A percentile compares a stretch with the other conserved stretches of the same genome.
Conservation (phyloP, 2,888 invertebrate species). For the Panorpa germanica region DNA sequence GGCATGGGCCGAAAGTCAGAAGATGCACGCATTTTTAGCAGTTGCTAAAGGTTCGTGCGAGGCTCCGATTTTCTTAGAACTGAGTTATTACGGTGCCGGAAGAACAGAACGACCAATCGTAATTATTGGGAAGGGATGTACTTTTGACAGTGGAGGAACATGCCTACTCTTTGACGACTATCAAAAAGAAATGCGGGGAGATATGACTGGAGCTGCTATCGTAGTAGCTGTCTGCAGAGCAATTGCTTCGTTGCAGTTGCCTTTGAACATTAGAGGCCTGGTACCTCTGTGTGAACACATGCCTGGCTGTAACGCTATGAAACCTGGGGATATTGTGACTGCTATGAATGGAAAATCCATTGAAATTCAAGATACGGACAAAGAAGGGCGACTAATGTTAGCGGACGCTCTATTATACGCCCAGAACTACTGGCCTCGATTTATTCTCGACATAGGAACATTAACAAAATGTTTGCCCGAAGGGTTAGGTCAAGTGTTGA, state of each 20-base stretch:
- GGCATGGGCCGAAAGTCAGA: slow-evolving; percentile 58
- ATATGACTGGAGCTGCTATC: slow-evolving; percentile 72
- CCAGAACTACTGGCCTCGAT: slow-evolving; percentile 47
- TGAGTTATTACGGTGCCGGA: slow-evolving; percentile 47
- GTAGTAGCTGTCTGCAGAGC: slow-evolving; percentile 50
- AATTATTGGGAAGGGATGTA: slow-evolving; percentile 51
- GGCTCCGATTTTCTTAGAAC: slow-evolving; percentile 60
- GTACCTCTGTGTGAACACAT: slow-evolving; percentile 64
- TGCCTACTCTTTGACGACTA: slow-evolving; percentile 53
- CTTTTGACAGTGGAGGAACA: slow-evolving; percentile 55
- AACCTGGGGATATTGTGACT: slow-evolving; percentile 56
- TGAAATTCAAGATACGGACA: slow-evolving; percentile 52
- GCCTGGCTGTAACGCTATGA: slow-evolving; percentile 53
- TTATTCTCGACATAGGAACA: slow-evolving; percentile 59
- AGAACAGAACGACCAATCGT: slow-evolving; percentile 44
- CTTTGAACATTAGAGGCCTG: slow-evolving; percentile 51
- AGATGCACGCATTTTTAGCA: slow-evolving; percentile 63
- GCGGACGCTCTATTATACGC: slow-evolving; percentile 64
- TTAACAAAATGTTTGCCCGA: slow-evolving; percentile 44
- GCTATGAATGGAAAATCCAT: slow-evolving; percentile 58
- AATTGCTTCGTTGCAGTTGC: slow-evolving; percentile 45
- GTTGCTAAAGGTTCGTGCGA: slow-evolving; percentile 60
- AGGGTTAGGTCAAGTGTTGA: slow-evolving; percentile 41
- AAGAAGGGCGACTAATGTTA: slow-evolving; percentile 58
- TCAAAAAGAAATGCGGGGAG: slow-evolving; percentile 54